Evolutionary conservation across 2,113 vertebrate species (phyloP).

Genomic region (Falcunculus frontatus): DNA sequence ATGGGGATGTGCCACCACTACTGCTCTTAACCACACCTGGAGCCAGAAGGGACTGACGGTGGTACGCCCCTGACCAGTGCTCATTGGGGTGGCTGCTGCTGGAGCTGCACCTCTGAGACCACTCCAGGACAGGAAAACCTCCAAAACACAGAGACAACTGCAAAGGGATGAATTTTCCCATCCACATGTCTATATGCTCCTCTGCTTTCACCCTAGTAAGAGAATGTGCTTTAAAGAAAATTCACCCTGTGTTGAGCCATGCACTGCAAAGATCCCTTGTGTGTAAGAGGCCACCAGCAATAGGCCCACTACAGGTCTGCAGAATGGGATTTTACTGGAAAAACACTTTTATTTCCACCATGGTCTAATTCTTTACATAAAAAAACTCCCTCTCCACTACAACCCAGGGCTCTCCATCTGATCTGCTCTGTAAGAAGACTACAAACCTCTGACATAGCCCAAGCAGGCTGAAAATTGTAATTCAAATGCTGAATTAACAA

Average conservation of each 20-base stretch:
- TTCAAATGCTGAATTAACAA: not conserved
- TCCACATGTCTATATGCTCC: not conserved
- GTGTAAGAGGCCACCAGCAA: not conserved
- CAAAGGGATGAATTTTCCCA: not conserved
- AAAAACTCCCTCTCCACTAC: not conserved
- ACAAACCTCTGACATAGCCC: not conserved
- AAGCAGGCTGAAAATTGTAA: not conserved
- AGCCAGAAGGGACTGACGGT: not conserved
- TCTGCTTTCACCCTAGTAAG: not conserved
- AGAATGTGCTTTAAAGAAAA: not conserved
- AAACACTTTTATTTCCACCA: slow-evolving; percentile 1
- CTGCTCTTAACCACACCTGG: fast-evolving
- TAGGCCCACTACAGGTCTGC: not conserved
- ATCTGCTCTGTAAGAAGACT: not conserved
- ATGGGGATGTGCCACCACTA: not conserved
- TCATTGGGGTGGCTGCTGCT: not conserved
- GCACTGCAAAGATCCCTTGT: not conserved
- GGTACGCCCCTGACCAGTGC: fast-evolving
- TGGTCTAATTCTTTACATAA: not conserved
- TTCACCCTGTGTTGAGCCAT: not conserved
- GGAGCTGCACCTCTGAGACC: not conserved
- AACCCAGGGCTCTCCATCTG: not conserved
- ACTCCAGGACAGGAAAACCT: not conserved
- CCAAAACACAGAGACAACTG: not conserved
- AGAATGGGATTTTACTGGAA: not conserved